Percentiles rank a stretch among this genome's conserved stretches.
These are phyloP conservation scores for Pyrocoelia pectoralis DNA, from an alignment of 2,888 invertebrate genomes.

Conservation along the genomic window DNA sequence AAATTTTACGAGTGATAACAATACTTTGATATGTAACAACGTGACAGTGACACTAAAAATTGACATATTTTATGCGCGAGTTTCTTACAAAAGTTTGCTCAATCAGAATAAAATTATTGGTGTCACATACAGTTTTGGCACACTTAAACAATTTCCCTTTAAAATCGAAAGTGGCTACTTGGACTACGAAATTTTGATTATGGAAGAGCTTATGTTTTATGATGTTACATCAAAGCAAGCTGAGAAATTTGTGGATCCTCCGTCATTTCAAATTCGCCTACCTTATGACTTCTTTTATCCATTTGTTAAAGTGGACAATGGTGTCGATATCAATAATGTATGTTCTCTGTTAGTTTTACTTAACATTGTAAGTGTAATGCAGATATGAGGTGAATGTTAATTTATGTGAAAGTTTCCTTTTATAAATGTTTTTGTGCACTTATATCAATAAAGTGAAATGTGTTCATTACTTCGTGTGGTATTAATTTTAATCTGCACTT, in stretches of 20 bases:
- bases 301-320: constrained; percentile 55
- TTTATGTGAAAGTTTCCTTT: no score
- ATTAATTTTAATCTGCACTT: no score
- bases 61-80: constrained; percentile 61
- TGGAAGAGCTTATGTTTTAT: constrained; percentile 51
- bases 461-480: no score
- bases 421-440: no score
- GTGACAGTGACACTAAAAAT: constrained; percentile 55
- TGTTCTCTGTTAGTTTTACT: background rate
- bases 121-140: constrained; percentile 26
- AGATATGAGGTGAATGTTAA: background rate
- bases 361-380: no score
- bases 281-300: constrained; percentile 74
- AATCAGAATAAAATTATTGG: constrained; percentile 56
- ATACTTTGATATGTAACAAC: constrained; percentile 53
- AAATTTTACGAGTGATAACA: constrained; percentile 50
- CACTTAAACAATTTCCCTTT: no score
- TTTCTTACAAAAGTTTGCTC: constrained; percentile 49
- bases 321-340: background rate
- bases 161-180: constrained; percentile 21
- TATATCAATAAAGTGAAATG: no score
- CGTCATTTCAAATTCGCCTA: constrained; percentile 64
- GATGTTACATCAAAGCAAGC: constrained; percentile 63
- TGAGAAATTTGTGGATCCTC: constrained; percentile 62
- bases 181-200: constrained; percentile 41